A percentile compares a stretch with the other conserved stretches of the same genome.
Conservation (phyloP, 23 tunicate genomes). For the Trididemnum miniatum region DNA sequence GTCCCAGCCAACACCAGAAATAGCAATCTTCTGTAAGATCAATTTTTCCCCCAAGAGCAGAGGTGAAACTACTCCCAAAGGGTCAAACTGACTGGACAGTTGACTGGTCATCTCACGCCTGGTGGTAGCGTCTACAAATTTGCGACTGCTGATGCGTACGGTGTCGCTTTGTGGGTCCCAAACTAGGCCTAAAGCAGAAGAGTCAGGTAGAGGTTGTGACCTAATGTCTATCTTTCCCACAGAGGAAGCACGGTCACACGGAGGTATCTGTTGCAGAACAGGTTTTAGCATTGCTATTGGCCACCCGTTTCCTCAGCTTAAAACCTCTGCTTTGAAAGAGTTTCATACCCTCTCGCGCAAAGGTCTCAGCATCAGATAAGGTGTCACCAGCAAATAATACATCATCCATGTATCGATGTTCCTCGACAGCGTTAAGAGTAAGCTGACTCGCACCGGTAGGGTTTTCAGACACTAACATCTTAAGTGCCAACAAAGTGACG, state of each 20-base stretch:
- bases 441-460: conserved; percentile 4
- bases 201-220: not conserved
- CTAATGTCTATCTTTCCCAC: not conserved
- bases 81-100: conserved; percentile 5
- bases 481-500: not conserved
- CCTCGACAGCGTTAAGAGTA: not conserved
- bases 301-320: conserved; percentile 9
- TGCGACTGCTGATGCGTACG: not conserved
- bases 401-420: not conserved
- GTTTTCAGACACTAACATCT: not conserved
- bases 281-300: not conserved
- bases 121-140: not conserved
- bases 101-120: conserved; percentile 16
- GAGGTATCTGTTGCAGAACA: not conserved
- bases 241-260: not conserved
- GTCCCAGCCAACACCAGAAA: not conserved
- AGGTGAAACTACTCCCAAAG: not conserved
- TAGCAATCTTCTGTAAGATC: not conserved
- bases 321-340: conserved; percentile 11
- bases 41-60: not conserved
- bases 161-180: not conserved
- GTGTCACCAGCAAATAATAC: not conserved
- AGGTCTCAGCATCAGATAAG: not conserved
- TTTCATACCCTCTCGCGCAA: not conserved
- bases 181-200: not conserved